Conservation (phyloP, 2,797 vertebrate species). For the Linurgus olivaceus region DNA sequence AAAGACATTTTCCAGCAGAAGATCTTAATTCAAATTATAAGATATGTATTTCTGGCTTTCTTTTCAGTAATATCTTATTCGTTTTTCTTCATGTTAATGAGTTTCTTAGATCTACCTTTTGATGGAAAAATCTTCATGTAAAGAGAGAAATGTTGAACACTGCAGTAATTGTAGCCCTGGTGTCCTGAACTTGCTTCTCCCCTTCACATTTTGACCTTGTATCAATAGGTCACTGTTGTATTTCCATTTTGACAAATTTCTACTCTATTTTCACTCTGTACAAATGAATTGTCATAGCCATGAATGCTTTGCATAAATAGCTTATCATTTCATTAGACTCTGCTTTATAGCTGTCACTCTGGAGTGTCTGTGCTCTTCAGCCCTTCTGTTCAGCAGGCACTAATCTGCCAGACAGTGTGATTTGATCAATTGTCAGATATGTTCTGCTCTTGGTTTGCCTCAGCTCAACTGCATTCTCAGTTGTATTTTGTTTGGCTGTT, state of each 20-base stretch:
- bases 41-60: not conserved
- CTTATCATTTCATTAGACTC: slow-evolving; percentile 24
- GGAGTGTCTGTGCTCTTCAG: slow-evolving; percentile 2
- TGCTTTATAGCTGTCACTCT: not conserved
- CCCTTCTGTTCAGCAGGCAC: not conserved
- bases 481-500: not conserved
- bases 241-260: slow-evolving; percentile 7
- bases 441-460: not conserved
- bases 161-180: not conserved
- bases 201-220: not conserved
- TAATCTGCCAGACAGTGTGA: not conserved
- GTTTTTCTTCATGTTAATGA: not conserved
- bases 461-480: not conserved
- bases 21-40: slow-evolving; percentile 23
- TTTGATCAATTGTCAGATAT: not conserved
- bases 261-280: not conserved
- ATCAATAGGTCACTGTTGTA: not conserved
- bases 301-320: slow-evolving; percentile 16
- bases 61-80: not conserved
- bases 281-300: not conserved
- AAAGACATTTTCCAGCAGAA: not conserved
- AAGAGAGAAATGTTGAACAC: not conserved
- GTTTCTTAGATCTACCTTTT: slow-evolving; percentile 2
- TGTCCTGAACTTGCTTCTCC: not conserved
- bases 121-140: not conserved